These are phyloP conservation scores for Pseudocheirus occidentalis DNA, from an alignment of 2,797 vertebrate species.

Conservation along the genomic window DNA sequence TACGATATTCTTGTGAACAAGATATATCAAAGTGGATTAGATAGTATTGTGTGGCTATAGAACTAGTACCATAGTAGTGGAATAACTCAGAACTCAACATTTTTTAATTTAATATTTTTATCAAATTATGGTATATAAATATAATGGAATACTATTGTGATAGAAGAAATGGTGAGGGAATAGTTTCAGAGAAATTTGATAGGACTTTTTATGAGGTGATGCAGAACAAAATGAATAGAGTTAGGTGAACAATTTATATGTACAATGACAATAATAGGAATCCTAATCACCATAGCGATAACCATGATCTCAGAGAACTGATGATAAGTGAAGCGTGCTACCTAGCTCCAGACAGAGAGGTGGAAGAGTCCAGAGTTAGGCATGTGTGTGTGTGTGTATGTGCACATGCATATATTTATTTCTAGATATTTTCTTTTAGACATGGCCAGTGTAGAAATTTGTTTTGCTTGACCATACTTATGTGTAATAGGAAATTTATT, in stretches of 20 bases:
- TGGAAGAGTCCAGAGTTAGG: not conserved
- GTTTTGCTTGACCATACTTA: not conserved
- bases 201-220: not conserved
- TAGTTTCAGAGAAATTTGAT: not conserved
- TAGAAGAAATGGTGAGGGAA: not conserved
- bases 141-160: not conserved
- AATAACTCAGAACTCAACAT: not conserved
- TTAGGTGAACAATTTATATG: not conserved
- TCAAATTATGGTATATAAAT: not conserved
- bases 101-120: not conserved
- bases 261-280: not conserved
- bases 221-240: not conserved
- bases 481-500: not conserved
- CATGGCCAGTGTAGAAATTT: not conserved
- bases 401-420: not conserved
- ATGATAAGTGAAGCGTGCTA: not conserved
- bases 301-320: not conserved
- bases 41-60: not conserved
- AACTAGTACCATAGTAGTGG: not conserved
- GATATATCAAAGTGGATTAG: not conserved
- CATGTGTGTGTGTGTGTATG: not conserved
- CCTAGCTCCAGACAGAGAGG: not conserved
- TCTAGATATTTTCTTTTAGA: not conserved
- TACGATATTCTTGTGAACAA: not conserved
- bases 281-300: not conserved